A percentile compares a stretch with the other conserved stretches of the same genome.
Conservation (phyloP, 2,797 vertebrate genomes). For the Sebastiscus albofasciatus region DNA sequence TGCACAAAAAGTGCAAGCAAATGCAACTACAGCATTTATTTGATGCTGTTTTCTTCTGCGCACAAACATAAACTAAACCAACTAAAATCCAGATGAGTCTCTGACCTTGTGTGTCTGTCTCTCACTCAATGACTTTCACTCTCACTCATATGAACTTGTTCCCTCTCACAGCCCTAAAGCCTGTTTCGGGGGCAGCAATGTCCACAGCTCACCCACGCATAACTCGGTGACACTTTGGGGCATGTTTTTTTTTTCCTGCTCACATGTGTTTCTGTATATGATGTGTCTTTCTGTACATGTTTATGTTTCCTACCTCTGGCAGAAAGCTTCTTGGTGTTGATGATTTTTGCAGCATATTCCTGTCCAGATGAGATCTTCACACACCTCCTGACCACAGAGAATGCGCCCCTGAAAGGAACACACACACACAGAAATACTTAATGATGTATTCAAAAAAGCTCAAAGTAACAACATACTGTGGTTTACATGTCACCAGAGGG, state of each 20-base stretch:
- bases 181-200: slow-evolving; percentile 38
- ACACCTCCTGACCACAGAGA: slow-evolving; percentile 96
- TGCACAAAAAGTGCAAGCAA: slow-evolving; percentile 22
- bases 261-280: not conserved
- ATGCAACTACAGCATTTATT: slow-evolving; percentile 5
- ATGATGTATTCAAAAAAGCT: not conserved
- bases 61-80: slow-evolving; percentile 3
- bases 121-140: not conserved
- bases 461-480: not conserved
- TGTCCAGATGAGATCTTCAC: slow-evolving; percentile 97
- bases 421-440: slow-evolving; percentile 22
- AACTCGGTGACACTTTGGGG: slow-evolving; percentile 35
- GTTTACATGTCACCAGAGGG: not conserved
- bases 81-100: slow-evolving; percentile 48
- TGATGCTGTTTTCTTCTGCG: slow-evolving; percentile 1
- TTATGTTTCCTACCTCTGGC: slow-evolving; percentile 89
- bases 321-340: slow-evolving; percentile 99
- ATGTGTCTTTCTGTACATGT: not conserved
- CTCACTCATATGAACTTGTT: not conserved
- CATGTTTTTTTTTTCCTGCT: slow-evolving; percentile 14
- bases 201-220: slow-evolving; percentile 49
- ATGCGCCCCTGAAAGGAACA: slow-evolving; percentile 89
- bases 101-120: slow-evolving; percentile 5
- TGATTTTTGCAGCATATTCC: slow-evolving; percentile 98
- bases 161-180: slow-evolving; percentile 28